A percentile compares a stretch with the other conserved stretches of the same genome.
Evolutionary conservation across 2,888 invertebrate species (phyloP).

Genomic region (Cremastinae sp.): DNA sequence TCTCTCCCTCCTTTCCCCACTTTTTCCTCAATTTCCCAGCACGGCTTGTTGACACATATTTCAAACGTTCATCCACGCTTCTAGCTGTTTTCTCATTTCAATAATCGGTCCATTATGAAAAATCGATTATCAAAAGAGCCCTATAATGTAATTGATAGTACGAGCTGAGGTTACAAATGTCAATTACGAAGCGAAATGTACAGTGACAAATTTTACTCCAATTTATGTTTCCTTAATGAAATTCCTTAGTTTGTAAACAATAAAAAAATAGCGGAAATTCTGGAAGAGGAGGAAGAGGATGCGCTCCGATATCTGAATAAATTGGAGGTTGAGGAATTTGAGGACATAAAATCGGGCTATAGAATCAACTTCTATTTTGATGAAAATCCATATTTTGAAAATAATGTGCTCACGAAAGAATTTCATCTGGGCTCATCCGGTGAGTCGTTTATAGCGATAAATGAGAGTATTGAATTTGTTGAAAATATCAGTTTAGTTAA

Average conservation of each 20-base stretch:
- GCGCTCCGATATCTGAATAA: slow-evolving; percentile 87
- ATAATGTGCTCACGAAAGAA: slow-evolving; percentile 89
- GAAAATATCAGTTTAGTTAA: slow-evolving; percentile 78
- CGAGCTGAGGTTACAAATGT: no score
- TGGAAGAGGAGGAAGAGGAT: slow-evolving; percentile 92
- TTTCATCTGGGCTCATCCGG: slow-evolving; percentile 84
- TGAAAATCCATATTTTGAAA: slow-evolving; percentile 91
- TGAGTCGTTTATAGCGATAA: slow-evolving; percentile 70
- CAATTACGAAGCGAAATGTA: slow-evolving; percentile 10
- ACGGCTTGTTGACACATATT: neutral
- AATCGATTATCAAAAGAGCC: no score
- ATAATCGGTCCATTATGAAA: no score
- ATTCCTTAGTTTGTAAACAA: slow-evolving; percentile 88
- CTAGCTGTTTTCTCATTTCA: no score
- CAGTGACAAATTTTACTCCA: no score
- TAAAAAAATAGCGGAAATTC: slow-evolving; percentile 89
- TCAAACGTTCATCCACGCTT: neutral
- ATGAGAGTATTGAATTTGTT: no score
- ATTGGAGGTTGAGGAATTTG: slow-evolving; percentile 91
- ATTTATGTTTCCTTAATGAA: slow-evolving; percentile 71
- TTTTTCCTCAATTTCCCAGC: no score
- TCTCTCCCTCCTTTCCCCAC: neutral
- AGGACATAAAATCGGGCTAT: slow-evolving; percentile 93
- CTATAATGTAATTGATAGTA: no score
- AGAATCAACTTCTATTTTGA: slow-evolving; percentile 89